Base-by-base conservation (phyloP, 2,888 invertebrate species). In the Strigamia maritima region DNA sequence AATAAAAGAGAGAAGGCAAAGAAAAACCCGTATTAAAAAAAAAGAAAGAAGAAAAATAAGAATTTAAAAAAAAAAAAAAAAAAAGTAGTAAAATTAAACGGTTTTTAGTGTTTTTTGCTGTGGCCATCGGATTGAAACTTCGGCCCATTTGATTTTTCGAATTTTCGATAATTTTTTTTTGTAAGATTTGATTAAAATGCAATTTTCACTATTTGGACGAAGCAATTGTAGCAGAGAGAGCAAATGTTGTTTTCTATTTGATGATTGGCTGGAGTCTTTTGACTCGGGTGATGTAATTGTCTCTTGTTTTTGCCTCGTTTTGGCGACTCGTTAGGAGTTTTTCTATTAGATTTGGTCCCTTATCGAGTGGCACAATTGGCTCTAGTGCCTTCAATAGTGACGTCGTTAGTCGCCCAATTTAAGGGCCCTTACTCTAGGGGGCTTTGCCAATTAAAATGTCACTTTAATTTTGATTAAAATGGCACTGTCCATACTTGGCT, bases 281-380 rank as follows among this genome's bases (percentile, higher is more conserved):
- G 65, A 28, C 65, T 65, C 28, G 65, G 65, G 28, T 65, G 65
- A 65, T 65, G 65, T 65, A 65, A 65, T 65, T 65, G 65, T 65
- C 65, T 65, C 65, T 65, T 65, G 65, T 65, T 65, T 65, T 49
- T 49, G 49, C 49, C 49, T 49, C 49, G 49, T 49, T 65, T 65
- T 65, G 26, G 65, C 12, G 65, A 28, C 65, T 65, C 65, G 65
- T 65, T 65, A 65, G 65, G 65, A 65, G 65, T 65, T 65, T 65
- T 65, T 65, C 65, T 65, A 65, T 65, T 65, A 65, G 65, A 65
- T 65, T 65, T 65, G 65, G 65, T 65, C 28, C 65, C 65, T 65
- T 65, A 65, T 65, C 65, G 65, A 65, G 65, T 65, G 65, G 65
- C 65, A 28, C 65, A 65, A 65, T 65, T 65, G 65, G 65, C 26